These are phyloP conservation scores for Hemiscyllium ocellatum DNA, from an alignment of 2,113 vertebrate genomes.

Conservation along the genomic window DNA sequence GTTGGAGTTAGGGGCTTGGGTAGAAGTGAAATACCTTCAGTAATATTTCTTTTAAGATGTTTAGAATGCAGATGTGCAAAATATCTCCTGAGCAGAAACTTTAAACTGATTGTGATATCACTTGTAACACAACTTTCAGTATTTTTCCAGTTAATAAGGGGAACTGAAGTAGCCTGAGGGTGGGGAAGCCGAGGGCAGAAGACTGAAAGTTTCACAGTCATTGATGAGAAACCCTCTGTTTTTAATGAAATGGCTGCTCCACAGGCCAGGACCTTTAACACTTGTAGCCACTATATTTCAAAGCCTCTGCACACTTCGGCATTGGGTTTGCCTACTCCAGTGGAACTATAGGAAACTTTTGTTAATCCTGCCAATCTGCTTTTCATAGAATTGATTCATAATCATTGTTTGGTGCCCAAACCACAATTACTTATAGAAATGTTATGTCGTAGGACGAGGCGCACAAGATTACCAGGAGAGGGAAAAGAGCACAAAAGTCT, in stretches of 20 bases:
- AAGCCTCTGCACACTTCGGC: neutral
- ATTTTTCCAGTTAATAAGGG: constrained; percentile 7
- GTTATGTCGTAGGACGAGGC: neutral
- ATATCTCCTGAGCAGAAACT: neutral
- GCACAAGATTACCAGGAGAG: neutral
- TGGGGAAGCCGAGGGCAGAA: neutral
- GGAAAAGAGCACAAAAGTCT: neutral
- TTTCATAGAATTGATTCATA: neutral
- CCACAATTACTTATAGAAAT: neutral
- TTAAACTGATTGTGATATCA: neutral
- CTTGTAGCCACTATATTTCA: neutral
- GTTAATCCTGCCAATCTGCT: neutral
- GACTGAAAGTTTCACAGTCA: neutral
- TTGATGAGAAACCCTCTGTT: constrained; percentile 12
- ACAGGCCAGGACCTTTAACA: constrained; percentile 23
- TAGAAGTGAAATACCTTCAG: neutral
- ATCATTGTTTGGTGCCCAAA: neutral
- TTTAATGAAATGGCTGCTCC: constrained; percentile 17
- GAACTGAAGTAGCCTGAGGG: neutral
- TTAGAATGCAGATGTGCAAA: neutral
- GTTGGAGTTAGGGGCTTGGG: neutral
- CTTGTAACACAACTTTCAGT: neutral
- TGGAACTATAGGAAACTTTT: neutral
- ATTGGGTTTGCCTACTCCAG: neutral
- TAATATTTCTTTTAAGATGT: constrained; percentile 11